phyloP scores from a whole-genome alignment of 2,113 vertebrate genomes.

The Neolamprologus hecqui region DNA sequence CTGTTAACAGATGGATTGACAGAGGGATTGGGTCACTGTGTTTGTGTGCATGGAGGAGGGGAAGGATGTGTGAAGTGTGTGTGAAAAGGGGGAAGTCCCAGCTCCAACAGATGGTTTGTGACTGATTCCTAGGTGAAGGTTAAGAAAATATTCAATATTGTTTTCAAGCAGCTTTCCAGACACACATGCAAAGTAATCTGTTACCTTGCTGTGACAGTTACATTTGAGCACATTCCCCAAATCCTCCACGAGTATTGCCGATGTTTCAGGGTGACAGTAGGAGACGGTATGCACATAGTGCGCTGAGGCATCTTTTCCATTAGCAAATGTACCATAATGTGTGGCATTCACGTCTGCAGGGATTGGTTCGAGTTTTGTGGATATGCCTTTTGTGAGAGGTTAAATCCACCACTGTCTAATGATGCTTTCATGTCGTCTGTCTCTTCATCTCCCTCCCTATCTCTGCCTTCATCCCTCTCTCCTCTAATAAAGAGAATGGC shows the following conservation, averaged over 20 bases:
- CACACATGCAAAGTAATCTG: not conserved
- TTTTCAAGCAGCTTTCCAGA: not conserved
- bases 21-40: slow-evolving; percentile 21
- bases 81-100: not conserved
- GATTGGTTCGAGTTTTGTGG: slow-evolving; percentile 29
- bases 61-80: not conserved
- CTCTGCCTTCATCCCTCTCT: slow-evolving; percentile 6
- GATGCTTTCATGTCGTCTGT: slow-evolving; percentile 52
- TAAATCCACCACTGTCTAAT: slow-evolving; percentile 55
- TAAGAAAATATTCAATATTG: not conserved
- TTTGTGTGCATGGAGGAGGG: not conserved
- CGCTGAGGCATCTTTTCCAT: not conserved
- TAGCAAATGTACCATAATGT: not conserved
- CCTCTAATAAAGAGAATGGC: slow-evolving; percentile 36
- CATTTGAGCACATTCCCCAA: not conserved
- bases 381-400: slow-evolving; percentile 53
- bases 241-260: not conserved
- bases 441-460: slow-evolving; percentile 12
- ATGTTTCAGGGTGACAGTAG: not conserved
- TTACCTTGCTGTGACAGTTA: not conserved
- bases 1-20: slow-evolving; percentile 55
- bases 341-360: not conserved
- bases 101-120: not conserved
- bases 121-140: not conserved
- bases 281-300: not conserved